Conservation (phyloP, 2,797 vertebrate species). For the Emys orbicularis region DNA sequence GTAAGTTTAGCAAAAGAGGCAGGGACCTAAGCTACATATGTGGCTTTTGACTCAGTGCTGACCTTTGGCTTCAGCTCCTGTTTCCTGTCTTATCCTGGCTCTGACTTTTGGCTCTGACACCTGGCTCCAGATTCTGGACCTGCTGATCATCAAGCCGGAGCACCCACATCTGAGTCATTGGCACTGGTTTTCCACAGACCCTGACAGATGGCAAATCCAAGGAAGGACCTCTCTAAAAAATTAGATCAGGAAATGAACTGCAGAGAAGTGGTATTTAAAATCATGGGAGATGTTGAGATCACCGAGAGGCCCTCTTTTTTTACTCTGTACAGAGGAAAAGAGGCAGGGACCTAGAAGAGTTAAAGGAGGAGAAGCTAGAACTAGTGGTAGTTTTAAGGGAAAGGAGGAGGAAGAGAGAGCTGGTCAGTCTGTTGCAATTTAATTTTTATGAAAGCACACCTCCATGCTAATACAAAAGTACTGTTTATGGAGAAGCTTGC, state of each 20-base stretch:
- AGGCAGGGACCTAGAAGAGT: not conserved
- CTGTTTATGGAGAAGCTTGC: not conserved
- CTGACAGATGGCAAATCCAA: not conserved
- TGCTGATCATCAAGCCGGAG: not conserved
- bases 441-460: not conserved
- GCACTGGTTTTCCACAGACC: not conserved
- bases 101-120: not conserved
- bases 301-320: not conserved
- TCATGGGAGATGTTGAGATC: not conserved
- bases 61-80: not conserved
- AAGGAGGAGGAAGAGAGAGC: not conserved
- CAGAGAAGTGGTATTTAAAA: not conserved
- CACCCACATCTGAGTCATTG: not conserved
- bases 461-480: not conserved
- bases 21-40: not conserved
- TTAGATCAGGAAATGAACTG: not conserved
- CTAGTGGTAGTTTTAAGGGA: not conserved
- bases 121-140: not conserved
- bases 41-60: not conserved
- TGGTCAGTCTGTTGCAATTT: not conserved
- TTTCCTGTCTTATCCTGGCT: not conserved
- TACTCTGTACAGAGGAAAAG: not conserved
- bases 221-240: not conserved
- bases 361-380: not conserved
- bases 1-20: no score